Conservation (phyloP, 2,797 vertebrate genomes). For the Peromyscus aztecus region DNA sequence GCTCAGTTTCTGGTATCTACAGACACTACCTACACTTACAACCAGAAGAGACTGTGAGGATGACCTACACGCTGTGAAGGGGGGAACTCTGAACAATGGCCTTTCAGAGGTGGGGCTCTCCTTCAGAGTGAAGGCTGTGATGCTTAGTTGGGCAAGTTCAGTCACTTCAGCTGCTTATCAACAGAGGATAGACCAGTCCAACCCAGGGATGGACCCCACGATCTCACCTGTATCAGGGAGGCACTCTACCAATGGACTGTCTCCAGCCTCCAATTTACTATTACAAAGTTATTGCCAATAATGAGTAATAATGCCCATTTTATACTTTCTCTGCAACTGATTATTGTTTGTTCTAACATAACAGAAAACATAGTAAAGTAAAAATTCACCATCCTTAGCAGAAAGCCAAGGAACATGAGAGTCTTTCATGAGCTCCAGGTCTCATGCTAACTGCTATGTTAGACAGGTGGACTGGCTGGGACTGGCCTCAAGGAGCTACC, state of each 20-base stretch:
- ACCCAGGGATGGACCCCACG: background rate
- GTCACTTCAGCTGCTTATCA: background rate
- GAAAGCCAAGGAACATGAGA: background rate
- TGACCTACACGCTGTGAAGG: background rate
- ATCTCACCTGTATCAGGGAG: background rate
- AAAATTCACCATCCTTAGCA: background rate
- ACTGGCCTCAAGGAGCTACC: constrained; percentile 26
- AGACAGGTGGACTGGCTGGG: background rate
- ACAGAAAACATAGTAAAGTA: background rate
- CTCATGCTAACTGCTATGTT: background rate
- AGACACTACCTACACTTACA: background rate
- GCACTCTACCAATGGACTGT: background rate
- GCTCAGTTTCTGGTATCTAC: background rate
- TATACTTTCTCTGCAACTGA: background rate
- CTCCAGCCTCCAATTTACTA: background rate
- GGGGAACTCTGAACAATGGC: background rate
- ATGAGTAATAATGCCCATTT: background rate
- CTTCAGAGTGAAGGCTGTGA: background rate
- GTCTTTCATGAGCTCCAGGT: background rate
- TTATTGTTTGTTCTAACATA: background rate
- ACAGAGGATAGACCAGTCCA: background rate
- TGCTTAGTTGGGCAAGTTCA: background rate
- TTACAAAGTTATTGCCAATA: background rate
- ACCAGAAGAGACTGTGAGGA: background rate
- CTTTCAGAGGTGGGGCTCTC: background rate